Base-by-base conservation (phyloP, 2,113 vertebrate species). In the Dolichotis patagonum region DNA sequence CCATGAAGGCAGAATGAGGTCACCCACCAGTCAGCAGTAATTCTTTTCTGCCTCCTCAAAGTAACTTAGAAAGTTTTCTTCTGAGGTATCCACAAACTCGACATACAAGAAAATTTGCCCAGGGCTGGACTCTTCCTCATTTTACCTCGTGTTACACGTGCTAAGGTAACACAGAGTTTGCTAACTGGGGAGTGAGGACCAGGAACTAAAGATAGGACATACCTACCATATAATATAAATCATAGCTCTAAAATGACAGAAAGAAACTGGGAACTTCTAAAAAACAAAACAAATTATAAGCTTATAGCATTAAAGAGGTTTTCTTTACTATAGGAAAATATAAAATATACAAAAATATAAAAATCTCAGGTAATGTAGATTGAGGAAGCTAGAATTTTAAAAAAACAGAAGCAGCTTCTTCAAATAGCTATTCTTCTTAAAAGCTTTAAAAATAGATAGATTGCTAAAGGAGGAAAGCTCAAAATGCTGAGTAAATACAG, bases 81-180 rank as follows among this genome's bases (percentile, higher is more conserved):
- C 96, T 96, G 80, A 6, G 49, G 80, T 85, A 85, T 78, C 97
- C 97, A 96, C 82, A 63, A 93, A 49, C 62, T 97, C 6, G 5
- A 46, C 63, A 95, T 93, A 67, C 41, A 41, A 97, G 35, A 85
- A 90, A 94, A 97, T 88, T 22, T 94, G 88, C 87, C 75, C n/a
- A n/a, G n/a, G n/a, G n/a, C n/a, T n/a, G n/a, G 89, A 19, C 24
- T 85, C 12, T 8, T n/a, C 32, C 28, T 24, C 62, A 49, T 28
- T 80, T 35, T 46, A 35, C 43, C 20, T 35, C 30, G 54, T 43
- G 77, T 32, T 49, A 22, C 0, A 84, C 41, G 5, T 3, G 30
- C 8, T 46, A 16, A 52, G 5, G 30, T 19, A 65, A 32, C 19
- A 49, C 0, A 38, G 9, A 69, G 60, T 28, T 63, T 63, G 30